Evolutionary conservation across 2,888 invertebrate species (phyloP).

Genomic region (Pandemis cinnamomeana): DNA sequence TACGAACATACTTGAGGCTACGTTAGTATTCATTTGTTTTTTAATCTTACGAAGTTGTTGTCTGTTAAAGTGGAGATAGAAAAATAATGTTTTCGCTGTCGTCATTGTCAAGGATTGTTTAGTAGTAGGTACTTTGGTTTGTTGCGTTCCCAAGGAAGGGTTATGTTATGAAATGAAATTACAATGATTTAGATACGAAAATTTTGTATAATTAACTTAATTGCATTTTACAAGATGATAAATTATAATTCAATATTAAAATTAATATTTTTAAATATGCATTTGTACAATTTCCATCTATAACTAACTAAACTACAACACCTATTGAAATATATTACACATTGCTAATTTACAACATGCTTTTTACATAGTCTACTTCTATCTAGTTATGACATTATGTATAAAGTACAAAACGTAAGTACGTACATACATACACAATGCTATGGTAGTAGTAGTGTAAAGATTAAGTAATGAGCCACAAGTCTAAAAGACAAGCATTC

Average conservation of each 20-base stretch:
- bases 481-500: conserved; percentile 33
- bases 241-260: conserved; percentile 79
- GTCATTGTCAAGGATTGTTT: neutral
- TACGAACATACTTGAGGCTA: conserved; percentile 51
- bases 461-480: conserved; percentile 38
- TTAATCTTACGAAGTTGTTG: neutral
- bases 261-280: conserved; percentile 78
- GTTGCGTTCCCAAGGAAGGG: neutral
- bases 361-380: conserved; percentile 77
- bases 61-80: neutral
- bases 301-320: conserved; percentile 80
- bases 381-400: conserved; percentile 61
- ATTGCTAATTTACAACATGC: conserved; percentile 79
- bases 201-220: conserved; percentile 83
- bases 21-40: conserved; percentile 22
- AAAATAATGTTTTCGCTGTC: neutral
- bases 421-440: conserved; percentile 44
- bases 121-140: neutral
- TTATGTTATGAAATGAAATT: conserved; percentile 22
- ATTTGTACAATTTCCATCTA: conserved; percentile 83
- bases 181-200: conserved; percentile 69
- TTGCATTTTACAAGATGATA: conserved; percentile 84
- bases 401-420: conserved; percentile 66
- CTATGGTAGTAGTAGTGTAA: conserved; percentile 34
- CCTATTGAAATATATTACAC: conserved; percentile 79